phyloP scores from a whole-genome alignment of 2,888 invertebrate species.

The Chaetoderma sp. region DNA sequence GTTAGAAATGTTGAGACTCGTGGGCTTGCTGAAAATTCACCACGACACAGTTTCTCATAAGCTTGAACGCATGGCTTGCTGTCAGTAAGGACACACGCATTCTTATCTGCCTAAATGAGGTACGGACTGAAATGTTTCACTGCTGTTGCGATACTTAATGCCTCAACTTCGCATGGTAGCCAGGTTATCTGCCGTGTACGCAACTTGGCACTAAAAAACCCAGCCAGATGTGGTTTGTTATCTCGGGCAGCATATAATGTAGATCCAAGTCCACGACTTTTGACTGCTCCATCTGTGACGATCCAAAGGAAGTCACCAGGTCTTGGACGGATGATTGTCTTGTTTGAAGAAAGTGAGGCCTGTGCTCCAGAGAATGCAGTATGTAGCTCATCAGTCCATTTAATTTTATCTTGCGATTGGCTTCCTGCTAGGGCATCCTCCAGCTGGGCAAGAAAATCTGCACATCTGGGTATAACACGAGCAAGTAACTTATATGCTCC shows the following conservation, averaged over 20 bases:
- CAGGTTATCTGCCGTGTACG: conserved; percentile 34
- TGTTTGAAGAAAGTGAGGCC: conserved; percentile 3
- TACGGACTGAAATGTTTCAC: conserved; percentile 43
- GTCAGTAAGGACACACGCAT: conserved; percentile 38
- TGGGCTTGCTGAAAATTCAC: conserved; percentile 39
- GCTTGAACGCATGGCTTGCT: conserved; percentile 43
- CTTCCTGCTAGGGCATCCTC: conserved; percentile 28
- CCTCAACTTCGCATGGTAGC: conserved; percentile 46
- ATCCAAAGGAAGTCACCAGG: conserved; percentile 24
- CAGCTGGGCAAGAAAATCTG: conserved; percentile 21
- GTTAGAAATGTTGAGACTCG: conserved; percentile 37
- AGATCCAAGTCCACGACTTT: conserved; percentile 9
- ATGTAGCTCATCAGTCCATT: conserved; percentile 28
- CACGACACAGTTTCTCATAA: conserved; percentile 35
- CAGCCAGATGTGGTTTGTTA: conserved; percentile 10
- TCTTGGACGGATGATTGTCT: conserved; percentile 15
- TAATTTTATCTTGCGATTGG: conserved; percentile 28
- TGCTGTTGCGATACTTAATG: conserved; percentile 35
- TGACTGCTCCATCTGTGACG: conserved; percentile 17
- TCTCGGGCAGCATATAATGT: conserved; percentile 15
- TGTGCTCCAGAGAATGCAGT: conserved; percentile 23
- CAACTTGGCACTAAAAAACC: conserved; percentile 20
- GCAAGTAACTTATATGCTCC: conserved; percentile 36
- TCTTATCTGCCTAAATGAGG: conserved; percentile 35
- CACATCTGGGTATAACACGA: conserved; percentile 26